Conservation (phyloP, 2,888 invertebrate species). For the Brachyopa scutellaris region DNA sequence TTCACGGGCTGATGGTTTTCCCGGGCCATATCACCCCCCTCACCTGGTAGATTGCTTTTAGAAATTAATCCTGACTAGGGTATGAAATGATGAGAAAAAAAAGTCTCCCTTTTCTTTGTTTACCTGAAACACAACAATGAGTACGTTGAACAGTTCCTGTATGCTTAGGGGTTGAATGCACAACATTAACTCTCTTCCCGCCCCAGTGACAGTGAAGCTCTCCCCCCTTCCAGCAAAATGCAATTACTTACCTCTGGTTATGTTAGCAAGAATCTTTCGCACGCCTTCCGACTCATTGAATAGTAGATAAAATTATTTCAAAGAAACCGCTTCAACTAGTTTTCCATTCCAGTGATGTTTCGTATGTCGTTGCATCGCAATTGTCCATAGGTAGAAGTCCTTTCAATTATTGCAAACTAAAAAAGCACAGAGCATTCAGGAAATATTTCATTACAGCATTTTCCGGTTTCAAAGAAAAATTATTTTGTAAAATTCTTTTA, state of each 20-base stretch:
- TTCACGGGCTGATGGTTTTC: conserved; percentile 24
- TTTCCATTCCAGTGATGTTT: conserved; percentile 27
- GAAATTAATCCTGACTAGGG: conserved; percentile 20
- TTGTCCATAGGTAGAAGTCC: background rate
- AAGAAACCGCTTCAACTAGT: conserved; percentile 40
- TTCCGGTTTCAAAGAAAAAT: conserved; percentile 49
- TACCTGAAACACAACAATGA: conserved; percentile 13
- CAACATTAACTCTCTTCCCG: background rate
- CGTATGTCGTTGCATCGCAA: conserved; percentile 4
- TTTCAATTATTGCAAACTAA: conserved; percentile 50
- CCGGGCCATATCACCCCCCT: background rate
- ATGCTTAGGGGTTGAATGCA: background rate
- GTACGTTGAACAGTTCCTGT: conserved; percentile 27
- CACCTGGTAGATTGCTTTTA: conserved; percentile 6
- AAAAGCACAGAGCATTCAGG: conserved; percentile 51
- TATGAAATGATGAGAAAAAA: background rate
- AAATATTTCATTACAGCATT: conserved; percentile 63
- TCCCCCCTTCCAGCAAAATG: conserved; percentile 5
- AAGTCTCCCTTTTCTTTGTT: background rate
- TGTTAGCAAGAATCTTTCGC: conserved; percentile 20
- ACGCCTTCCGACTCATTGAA: conserved; percentile 63
- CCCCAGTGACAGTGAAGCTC: background rate
- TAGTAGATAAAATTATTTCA: conserved; percentile 61
- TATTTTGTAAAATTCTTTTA: conserved; percentile 46
- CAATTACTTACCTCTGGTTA: conserved; percentile 45